These are phyloP conservation scores for Hirudinaria manillensis DNA, from an alignment of 2,888 invertebrate genomes.

Conservation along the genomic window DNA sequence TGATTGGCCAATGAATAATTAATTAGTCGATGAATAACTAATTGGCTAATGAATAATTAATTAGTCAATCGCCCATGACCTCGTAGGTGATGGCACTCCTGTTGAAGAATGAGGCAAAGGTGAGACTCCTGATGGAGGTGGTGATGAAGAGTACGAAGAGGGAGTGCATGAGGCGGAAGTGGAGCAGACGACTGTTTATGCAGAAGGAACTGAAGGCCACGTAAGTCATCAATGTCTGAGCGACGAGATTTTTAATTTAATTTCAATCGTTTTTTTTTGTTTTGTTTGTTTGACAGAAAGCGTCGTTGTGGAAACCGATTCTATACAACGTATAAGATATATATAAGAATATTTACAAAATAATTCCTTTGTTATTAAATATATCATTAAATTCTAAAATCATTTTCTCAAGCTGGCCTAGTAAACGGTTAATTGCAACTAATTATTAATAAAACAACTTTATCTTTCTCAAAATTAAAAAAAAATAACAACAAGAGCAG, in stretches of 20 bases:
- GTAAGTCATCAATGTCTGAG: too few relatives aligned
- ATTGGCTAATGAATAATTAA: not conserved
- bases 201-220: not conserved
- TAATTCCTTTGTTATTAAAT: not conserved
- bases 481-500: not conserved
- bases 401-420: too few relatives aligned
- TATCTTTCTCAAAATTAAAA: not conserved
- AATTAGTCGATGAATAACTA: not conserved
- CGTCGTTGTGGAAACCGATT: too few relatives aligned
- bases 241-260: too few relatives aligned
- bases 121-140: not conserved
- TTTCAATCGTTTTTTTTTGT: too few relatives aligned
- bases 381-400: not conserved
- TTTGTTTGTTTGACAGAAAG: too few relatives aligned
- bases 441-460: not conserved
- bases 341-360: too few relatives aligned
- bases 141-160: not conserved
- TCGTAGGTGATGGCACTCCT: not conserved
- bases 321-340: too few relatives aligned
- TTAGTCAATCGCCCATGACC: not conserved
- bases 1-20: not conserved
- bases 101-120: not conserved
- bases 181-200: conserved; percentile 4
- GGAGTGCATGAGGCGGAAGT: conserved; percentile 2
- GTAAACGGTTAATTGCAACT: too few relatives aligned